Percentiles rank a stretch among this genome's conserved stretches.
Conservation (phyloP, 2,113 vertebrate genomes). For the Ctenomys sociabilis region DNA sequence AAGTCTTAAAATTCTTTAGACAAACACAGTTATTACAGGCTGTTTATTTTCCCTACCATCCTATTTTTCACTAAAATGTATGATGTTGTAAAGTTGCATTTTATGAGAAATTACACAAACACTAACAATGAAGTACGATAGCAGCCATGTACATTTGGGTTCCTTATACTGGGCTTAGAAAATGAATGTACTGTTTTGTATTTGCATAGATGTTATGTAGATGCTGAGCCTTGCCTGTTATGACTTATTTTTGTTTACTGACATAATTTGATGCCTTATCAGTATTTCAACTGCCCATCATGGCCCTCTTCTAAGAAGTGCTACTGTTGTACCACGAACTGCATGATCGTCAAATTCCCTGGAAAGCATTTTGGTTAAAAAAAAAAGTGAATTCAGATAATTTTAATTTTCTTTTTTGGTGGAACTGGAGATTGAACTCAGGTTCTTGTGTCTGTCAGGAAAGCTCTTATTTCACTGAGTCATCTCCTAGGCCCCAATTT, state of each 20-base stretch:
- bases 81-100: no score
- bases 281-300: background rate
- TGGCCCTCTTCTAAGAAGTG: background rate
- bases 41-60: background rate
- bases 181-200: background rate
- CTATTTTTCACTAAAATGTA: constrained; percentile 10
- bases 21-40: background rate
- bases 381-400: background rate
- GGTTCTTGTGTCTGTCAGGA: no score
- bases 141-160: background rate
- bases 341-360: background rate
- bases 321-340: background rate
- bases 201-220: background rate
- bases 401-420: constrained; percentile 27
- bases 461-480: no score
- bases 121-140: fast-evolving
- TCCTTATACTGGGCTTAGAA: background rate
- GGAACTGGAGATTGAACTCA: no score
- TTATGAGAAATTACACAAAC: background rate
- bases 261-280: background rate
- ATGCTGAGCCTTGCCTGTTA: background rate
- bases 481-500: no score
- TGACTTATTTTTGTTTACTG: background rate
- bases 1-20: background rate
- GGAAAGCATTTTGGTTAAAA: background rate